Percentiles rank a stretch among this genome's conserved stretches.
phyloP scores from a whole-genome alignment of 2,797 vertebrate species.

The Odontamblyopus rebecca region DNA sequence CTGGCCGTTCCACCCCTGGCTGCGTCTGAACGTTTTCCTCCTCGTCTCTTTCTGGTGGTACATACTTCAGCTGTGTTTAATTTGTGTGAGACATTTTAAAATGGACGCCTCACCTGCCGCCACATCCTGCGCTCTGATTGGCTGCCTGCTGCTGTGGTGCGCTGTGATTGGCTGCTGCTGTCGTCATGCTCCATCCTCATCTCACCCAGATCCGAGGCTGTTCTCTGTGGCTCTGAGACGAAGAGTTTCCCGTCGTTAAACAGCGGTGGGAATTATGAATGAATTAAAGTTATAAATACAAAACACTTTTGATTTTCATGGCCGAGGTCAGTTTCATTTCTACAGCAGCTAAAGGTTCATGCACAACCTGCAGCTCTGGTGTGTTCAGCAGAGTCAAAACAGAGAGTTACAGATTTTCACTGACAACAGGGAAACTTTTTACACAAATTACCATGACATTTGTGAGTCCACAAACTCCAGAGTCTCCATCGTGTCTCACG shows the following conservation, averaged over 20 bases:
- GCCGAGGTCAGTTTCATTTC: background rate
- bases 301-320: background rate
- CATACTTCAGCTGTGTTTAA: constrained; percentile 44
- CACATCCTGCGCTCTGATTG: constrained; percentile 56
- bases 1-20: background rate
- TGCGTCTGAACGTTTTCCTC: background rate
- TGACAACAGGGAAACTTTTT: background rate
- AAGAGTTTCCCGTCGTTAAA: constrained; percentile 71
- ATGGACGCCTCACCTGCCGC: constrained; percentile 36
- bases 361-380: background rate
- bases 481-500: too few species aligned
- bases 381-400: background rate
- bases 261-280: constrained; percentile 63
- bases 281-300: background rate
- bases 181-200: constrained; percentile 69
- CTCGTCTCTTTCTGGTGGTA: background rate
- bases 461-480: too few species aligned
- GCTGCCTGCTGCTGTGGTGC: constrained; percentile 56
- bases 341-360: too few species aligned
- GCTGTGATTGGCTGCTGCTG: constrained; percentile 46
- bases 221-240: constrained; percentile 53
- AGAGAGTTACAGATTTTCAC: background rate
- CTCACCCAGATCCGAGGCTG: constrained; percentile 57
- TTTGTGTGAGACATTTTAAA: constrained; percentile 45
- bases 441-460: too few species aligned